Percentiles rank a stretch among this genome's conserved stretches.
These are phyloP conservation scores for Julus scanicus DNA, from an alignment of 2,888 invertebrate species.

Conservation along the genomic window DNA sequence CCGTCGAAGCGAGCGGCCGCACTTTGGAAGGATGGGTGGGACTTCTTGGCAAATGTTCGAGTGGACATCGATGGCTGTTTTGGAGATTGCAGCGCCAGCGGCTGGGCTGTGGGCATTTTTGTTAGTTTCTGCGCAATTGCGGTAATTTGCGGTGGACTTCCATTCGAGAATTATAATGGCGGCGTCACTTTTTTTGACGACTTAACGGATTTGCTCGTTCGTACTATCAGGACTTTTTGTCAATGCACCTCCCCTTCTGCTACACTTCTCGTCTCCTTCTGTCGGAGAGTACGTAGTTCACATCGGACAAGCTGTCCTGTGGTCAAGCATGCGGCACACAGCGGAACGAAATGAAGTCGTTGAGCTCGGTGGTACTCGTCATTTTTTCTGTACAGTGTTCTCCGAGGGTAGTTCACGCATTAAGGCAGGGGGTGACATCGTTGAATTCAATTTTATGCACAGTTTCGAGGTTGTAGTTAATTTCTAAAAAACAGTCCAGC, in stretches of 20 bases:
- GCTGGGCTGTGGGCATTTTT: constrained; percentile 26
- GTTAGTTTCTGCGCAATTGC: constrained; percentile 31
- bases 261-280: not conserved
- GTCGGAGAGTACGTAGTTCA: constrained; percentile 19
- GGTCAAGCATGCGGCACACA: not conserved
- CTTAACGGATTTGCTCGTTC: constrained; percentile 17
- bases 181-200: constrained; percentile 15
- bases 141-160: constrained; percentile 23
- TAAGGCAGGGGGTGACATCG: not conserved
- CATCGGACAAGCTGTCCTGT: not conserved
- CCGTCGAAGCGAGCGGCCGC: not conserved
- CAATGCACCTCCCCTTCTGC: constrained; percentile 2
- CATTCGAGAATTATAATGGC: constrained; percentile 15
- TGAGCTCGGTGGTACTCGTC: not conserved
- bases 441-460: not conserved
- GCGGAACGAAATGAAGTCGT: not conserved
- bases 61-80: not conserved
- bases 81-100: constrained; percentile 6
- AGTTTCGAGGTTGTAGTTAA: not conserved
- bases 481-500: not conserved
- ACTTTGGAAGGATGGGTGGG: not conserved
- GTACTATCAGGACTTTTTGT: not conserved
- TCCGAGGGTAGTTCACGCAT: not conserved
- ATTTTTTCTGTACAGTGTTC: not conserved
- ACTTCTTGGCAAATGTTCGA: not conserved